Conservation (phyloP, 2,113 vertebrate species). For the Larimichthys crocea region DNA sequence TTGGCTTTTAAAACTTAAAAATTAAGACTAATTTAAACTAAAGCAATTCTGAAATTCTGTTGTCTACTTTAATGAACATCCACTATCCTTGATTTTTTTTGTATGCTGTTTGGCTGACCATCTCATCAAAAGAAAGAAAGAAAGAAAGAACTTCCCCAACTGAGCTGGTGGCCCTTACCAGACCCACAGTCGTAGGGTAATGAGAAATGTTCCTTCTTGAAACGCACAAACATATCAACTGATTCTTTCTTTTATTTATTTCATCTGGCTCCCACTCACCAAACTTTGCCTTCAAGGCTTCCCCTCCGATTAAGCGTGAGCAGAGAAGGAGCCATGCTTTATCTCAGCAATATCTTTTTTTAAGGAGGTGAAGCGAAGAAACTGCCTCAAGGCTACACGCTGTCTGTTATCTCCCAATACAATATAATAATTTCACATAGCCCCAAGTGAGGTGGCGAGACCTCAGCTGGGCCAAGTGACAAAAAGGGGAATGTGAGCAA, state of each 20-base stretch:
- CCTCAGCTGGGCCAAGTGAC: conserved; percentile 70
- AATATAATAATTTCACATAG: conserved; percentile 80
- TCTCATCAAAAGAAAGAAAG: conserved; percentile 27
- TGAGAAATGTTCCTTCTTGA: conserved; percentile 56
- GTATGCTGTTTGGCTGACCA: conserved; percentile 34
- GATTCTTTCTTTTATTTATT: conserved; percentile 60
- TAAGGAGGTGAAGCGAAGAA: conserved; percentile 75
- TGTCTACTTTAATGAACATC: conserved; percentile 42
- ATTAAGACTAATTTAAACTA: not conserved
- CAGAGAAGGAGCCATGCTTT: conserved; percentile 67
- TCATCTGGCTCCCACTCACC: conserved; percentile 70
- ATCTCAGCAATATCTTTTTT: conserved; percentile 78
- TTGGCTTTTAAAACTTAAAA: not conserved
- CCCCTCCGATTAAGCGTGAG: conserved; percentile 65
- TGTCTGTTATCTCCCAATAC: conserved; percentile 79
- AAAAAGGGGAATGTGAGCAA: conserved; percentile 70
- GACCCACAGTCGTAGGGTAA: conserved; percentile 49
- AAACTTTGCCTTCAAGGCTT: conserved; percentile 78
- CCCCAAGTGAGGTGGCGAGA: conserved; percentile 69
- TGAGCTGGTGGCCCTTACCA: conserved; percentile 37
- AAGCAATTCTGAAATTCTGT: conserved; percentile 1
- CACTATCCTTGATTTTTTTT: conserved; percentile 18
- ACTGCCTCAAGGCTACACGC: conserved; percentile 80
- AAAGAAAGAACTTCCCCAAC: not conserved
- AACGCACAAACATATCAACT: conserved; percentile 70